These are phyloP conservation scores for Erythrocercus mccallii DNA, from an alignment of 2,113 vertebrate genomes.

Conservation along the genomic window DNA sequence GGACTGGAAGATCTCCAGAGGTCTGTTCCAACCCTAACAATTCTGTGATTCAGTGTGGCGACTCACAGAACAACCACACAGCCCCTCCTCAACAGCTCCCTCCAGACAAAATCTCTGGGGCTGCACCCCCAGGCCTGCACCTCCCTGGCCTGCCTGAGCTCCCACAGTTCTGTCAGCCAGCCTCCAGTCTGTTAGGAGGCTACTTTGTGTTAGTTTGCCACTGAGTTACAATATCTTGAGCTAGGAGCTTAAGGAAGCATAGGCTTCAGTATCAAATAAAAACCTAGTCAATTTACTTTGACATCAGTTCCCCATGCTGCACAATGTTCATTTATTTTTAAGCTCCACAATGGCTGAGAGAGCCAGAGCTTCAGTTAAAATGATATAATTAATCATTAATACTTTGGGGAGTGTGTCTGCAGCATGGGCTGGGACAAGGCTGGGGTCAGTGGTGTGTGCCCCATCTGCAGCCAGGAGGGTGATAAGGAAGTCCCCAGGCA, in stretches of 20 bases:
- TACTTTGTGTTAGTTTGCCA: constrained; percentile 16
- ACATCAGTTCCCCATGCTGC: not conserved
- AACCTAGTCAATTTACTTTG: not conserved
- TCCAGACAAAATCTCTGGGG: not conserved
- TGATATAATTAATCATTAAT: not conserved
- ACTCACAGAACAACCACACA: not conserved
- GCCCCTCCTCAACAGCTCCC: too few species aligned
- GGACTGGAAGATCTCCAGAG: not conserved
- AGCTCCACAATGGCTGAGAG: not conserved
- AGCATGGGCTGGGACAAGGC: fast-evolving
- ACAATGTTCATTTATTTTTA: constrained; percentile 8
- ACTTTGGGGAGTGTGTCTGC: not conserved
- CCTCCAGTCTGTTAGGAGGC: not conserved
- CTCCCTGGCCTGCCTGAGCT: not conserved
- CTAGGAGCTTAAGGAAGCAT: not conserved
- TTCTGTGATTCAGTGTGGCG: not conserved
- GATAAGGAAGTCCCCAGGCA: not conserved
- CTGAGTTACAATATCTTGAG: not conserved
- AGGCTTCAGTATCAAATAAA: not conserved
- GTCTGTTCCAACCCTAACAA: not conserved
- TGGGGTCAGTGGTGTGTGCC: not conserved
- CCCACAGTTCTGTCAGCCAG: not conserved
- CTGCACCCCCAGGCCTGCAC: not conserved
- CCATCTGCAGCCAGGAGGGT: too few species aligned
- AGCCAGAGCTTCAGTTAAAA: not conserved